Conservation (phyloP, 2,888 invertebrate species). For the Heliconius charithonia region DNA sequence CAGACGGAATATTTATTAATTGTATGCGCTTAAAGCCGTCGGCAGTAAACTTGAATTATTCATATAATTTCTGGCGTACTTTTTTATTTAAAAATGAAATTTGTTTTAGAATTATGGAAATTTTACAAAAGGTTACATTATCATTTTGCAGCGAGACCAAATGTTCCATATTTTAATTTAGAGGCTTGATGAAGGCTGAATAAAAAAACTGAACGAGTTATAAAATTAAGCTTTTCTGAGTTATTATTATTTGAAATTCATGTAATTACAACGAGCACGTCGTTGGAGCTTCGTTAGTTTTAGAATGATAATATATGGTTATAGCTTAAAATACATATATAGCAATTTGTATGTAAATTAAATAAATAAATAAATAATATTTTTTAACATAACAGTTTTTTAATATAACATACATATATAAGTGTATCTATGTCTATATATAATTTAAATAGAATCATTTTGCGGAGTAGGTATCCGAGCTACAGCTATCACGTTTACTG, state of each 20-base stretch:
- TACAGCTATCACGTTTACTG: too few species aligned
- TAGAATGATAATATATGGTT: background rate
- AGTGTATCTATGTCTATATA: too few species aligned
- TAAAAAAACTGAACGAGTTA: slow-evolving; percentile 17
- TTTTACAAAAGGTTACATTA: slow-evolving; percentile 45
- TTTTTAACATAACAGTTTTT: too few species aligned
- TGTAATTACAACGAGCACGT: background rate
- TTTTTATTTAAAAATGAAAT: slow-evolving; percentile 45
- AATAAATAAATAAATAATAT: too few species aligned
- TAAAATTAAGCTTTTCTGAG: slow-evolving; percentile 9
- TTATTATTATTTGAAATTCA: slow-evolving; percentile 26
- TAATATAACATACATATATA: too few species aligned
- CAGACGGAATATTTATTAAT: slow-evolving; percentile 30
- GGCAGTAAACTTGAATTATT: slow-evolving; percentile 44
- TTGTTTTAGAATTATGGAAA: slow-evolving; percentile 49
- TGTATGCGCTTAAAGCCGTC: slow-evolving; percentile 30
- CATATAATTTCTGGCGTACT: slow-evolving; percentile 46
- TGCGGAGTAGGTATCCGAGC: too few species aligned
- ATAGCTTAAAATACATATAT: background rate
- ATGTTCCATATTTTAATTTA: slow-evolving; percentile 37
- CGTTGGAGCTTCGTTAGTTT: background rate
- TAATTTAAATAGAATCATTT: too few species aligned
- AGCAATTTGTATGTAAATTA: background rate
- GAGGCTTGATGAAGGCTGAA: slow-evolving; percentile 33
- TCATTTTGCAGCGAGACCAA: slow-evolving; percentile 27